Base-by-base conservation (phyloP, 2,888 invertebrate genomes). In the Nomada hirtipes region DNA sequence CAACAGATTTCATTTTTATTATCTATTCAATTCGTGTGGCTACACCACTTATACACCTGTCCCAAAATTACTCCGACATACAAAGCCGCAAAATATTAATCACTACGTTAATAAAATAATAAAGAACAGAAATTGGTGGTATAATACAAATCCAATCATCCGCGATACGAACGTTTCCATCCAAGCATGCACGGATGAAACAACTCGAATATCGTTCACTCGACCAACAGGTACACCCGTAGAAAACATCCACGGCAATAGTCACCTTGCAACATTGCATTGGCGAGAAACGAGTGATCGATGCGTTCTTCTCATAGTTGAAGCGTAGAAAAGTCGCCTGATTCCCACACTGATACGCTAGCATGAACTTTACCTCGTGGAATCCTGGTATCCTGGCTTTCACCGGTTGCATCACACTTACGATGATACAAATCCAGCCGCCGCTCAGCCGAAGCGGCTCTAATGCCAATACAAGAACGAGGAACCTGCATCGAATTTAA, bases 261-360 rank as follows among this genome's bases (percentile, higher is more conserved):
- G 69, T 52, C 78, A 44, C 63, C 64, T 69, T 53, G 76, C 76
- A 79, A 64, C 63, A 72, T 23, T 44, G 52, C 63, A 72, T 23
- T 44, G 52, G 68, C 47, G 74, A 72, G 69, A 53, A 63, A n/a
- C 59, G 59, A 79, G 72, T 83, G 80, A 85, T 84, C 81, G 84
- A 83, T 73, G 82, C 78, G 78, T 82, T 78, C 77, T 75, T 82
- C 75, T 69, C 78, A 75, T 72, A 64, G 71, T 52, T 74, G 68
- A 64, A 68, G 77, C 65, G 85, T 77, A 87, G 86, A 87, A 86
- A 87, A 87, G 87, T 88, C 87, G 86, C 78, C 79, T 82, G 88
- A 88, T 87, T 87, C 87, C 84, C 88, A 87, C 88, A 88, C 70
- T 86, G 86, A 87, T 87, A 88, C 86, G 81, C 88, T 77, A 76